Conservation (phyloP, 2,113 vertebrate genomes). For the Steatornis caripensis region DNA sequence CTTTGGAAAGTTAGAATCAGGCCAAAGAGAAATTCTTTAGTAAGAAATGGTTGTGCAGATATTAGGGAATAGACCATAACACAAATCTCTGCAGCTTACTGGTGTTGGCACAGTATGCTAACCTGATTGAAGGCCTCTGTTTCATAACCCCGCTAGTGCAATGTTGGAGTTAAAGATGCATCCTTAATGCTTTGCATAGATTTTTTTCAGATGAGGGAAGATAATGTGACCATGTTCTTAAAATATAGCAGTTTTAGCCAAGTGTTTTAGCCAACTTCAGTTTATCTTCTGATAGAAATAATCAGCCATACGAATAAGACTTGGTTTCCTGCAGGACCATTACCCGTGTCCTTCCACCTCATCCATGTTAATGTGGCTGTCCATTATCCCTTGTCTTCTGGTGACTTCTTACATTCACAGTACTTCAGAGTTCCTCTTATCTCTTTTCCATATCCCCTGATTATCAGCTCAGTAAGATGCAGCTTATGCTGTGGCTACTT, state of each 20-base stretch:
- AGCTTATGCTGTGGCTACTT: background rate
- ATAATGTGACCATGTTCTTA: background rate
- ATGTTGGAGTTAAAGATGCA: background rate
- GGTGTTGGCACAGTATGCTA: background rate
- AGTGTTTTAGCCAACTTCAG: background rate
- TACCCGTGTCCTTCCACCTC: background rate
- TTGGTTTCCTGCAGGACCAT: background rate
- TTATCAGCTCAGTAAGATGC: background rate
- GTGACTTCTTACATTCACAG: background rate
- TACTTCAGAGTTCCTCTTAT: background rate
- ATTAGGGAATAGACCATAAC: background rate
- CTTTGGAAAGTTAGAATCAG: background rate
- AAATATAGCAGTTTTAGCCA: background rate
- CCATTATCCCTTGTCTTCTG: background rate
- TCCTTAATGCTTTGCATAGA: background rate
- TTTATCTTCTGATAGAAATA: background rate
- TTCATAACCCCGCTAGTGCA: background rate
- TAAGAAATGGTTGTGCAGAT: background rate
- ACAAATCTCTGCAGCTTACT: background rate
- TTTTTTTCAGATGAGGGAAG: background rate
- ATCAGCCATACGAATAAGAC: background rate
- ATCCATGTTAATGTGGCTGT: background rate
- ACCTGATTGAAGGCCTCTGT: background rate
- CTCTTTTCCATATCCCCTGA: background rate
- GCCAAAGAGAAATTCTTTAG: background rate